Percentiles rank a stretch among this genome's conserved stretches.
Evolutionary conservation across 2,797 vertebrate species (phyloP).

Genomic region (Enteromius anoplus): DNA sequence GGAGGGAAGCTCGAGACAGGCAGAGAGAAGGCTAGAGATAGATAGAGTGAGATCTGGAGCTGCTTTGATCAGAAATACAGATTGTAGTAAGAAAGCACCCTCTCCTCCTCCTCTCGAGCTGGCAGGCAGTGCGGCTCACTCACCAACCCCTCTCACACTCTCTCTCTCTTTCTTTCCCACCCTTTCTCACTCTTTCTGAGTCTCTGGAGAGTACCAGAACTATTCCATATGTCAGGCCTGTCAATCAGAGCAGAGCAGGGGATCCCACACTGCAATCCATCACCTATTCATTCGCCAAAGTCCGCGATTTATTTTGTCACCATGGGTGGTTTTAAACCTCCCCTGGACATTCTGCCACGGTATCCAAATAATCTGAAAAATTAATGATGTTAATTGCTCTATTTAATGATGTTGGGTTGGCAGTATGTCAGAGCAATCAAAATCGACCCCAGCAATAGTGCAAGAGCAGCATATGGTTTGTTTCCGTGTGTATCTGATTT

Average conservation of each 20-base stretch:
- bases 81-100: conserved; percentile 80
- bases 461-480: conserved; percentile 47
- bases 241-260: conserved; percentile 88
- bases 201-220: conserved; percentile 91
- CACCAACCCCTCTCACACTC: conserved; percentile 37
- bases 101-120: conserved; percentile 82
- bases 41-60: conserved; percentile 78
- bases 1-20: conserved; percentile 51
- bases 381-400: conserved; percentile 55
- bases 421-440: conserved; percentile 46
- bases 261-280: conserved; percentile 71
- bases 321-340: conserved; percentile 74
- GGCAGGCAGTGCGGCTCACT: conserved; percentile 70
- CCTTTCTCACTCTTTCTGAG: conserved; percentile 76
- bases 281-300: conserved; percentile 54
- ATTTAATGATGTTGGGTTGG: conserved; percentile 53
- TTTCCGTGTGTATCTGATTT: conserved; percentile 13
- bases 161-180: conserved; percentile 63
- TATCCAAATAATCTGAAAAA: conserved; percentile 56
- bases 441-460: conserved; percentile 39
- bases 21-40: conserved; percentile 51
- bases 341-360: conserved; percentile 60
- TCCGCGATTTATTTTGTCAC: conserved; percentile 75
- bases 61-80: conserved; percentile 90
- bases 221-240: conserved; percentile 94